phyloP scores from a whole-genome alignment of 1,140 invertebrate species.

The Aphis gossypii region DNA sequence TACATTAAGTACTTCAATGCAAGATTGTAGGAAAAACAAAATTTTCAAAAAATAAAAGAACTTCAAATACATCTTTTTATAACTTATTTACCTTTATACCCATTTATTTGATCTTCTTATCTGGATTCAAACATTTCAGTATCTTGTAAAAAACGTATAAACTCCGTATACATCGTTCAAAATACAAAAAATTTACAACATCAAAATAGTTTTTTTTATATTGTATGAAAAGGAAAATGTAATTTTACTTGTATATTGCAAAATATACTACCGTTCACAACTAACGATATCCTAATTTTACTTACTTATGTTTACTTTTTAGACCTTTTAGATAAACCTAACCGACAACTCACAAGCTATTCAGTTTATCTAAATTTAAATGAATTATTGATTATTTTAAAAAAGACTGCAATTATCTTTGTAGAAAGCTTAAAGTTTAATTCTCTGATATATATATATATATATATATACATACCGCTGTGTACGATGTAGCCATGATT shows the following conservation, averaged over 20 bases:
- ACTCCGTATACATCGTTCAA: not conserved
- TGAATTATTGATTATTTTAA: conserved; percentile 1
- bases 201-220: not conserved
- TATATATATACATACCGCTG: not conserved
- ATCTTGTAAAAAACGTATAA: not conserved
- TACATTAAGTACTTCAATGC: not conserved
- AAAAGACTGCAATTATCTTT: not conserved
- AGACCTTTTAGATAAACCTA: not conserved
- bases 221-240: not conserved
- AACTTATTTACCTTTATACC: not conserved
- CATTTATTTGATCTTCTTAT: conserved; percentile 37
- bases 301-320: not conserved
- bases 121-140: not conserved
- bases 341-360: not conserved
- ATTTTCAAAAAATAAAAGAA: not conserved
- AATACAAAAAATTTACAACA: not conserved
- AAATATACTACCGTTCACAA: conserved; percentile 13
- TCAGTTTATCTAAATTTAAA: not conserved
- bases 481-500: not conserved
- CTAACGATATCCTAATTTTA: not conserved
- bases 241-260: conserved; percentile 30
- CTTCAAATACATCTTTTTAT: not conserved
- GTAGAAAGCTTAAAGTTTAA: not conserved
- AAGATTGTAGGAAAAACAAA: not conserved
- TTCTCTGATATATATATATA: not conserved